Evolutionary conservation across 2,888 invertebrate species (phyloP).

Genomic region (Hydropsyche betteni): DNA sequence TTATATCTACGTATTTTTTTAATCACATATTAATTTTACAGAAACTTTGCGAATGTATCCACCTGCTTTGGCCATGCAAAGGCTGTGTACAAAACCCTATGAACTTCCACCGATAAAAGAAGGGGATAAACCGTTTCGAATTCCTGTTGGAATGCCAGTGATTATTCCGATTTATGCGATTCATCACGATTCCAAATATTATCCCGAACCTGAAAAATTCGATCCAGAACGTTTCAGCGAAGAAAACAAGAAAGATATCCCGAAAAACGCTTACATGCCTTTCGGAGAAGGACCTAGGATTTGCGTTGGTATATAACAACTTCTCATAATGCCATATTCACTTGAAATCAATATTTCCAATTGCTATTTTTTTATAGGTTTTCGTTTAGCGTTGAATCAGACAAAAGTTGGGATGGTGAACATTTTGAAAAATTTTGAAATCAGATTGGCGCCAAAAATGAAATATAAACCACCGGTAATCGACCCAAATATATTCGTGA

Average conservation of each 20-base stretch:
- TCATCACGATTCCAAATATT: constrained; percentile 62
- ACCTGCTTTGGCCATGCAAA: constrained; percentile 52
- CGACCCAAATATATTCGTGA: constrained; percentile 45
- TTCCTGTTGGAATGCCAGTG: constrained; percentile 52
- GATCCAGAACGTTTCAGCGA: constrained; percentile 64
- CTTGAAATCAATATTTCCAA: neutral
- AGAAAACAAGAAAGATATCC: constrained; percentile 54
- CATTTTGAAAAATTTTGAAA: constrained; percentile 47
- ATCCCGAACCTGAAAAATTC: constrained; percentile 63
- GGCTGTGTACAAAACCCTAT: constrained; percentile 54
- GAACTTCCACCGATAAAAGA: constrained; percentile 42
- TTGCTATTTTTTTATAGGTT: constrained; percentile 40
- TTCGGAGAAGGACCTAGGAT: constrained; percentile 60
- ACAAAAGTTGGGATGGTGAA: constrained; percentile 39
- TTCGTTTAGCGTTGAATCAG: constrained; percentile 41
- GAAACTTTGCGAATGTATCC: constrained; percentile 56
- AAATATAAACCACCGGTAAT: constrained; percentile 35
- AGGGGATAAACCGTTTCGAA: constrained; percentile 43
- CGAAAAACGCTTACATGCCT: constrained; percentile 56
- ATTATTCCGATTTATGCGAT: constrained; percentile 58
- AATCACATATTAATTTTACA: constrained; percentile 46
- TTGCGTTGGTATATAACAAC: constrained; percentile 56
- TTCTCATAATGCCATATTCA: neutral
- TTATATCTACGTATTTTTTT: neutral
- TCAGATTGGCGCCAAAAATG: constrained; percentile 44